Percentiles rank a stretch among this genome's conserved stretches.
Evolutionary conservation across 1,140 invertebrate species (phyloP).

Genomic region (Lamellibrachia luymesi): DNA sequence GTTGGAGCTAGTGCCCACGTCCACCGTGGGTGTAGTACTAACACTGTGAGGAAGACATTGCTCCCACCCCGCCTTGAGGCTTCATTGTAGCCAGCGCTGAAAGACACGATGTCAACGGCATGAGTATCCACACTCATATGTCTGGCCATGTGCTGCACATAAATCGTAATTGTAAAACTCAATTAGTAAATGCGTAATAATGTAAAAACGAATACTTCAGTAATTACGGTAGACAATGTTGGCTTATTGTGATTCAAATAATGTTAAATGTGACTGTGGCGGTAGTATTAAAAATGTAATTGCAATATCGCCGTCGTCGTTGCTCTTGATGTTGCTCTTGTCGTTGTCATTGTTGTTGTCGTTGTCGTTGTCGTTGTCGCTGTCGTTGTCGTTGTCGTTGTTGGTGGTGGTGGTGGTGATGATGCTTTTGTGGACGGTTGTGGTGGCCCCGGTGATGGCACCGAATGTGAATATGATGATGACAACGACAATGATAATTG

Average conservation of each 20-base stretch:
- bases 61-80: not conserved
- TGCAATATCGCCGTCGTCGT: too few relatives aligned
- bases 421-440: not conserved
- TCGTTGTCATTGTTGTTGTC: not conserved
- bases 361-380: not conserved
- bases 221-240: too few relatives aligned
- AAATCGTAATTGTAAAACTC: too few relatives aligned
- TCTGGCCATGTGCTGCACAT: not conserved
- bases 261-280: too few relatives aligned
- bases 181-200: too few relatives aligned
- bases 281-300: too few relatives aligned
- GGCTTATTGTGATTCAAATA: too few relatives aligned
- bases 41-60: not conserved
- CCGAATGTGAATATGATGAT: not conserved
- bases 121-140: too few relatives aligned
- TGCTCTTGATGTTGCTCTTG: not conserved
- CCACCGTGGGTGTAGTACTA: not conserved
- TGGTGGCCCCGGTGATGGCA: not conserved
- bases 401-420: not conserved
- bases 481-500: not conserved
- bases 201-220: too few relatives aligned
- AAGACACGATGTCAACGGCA: not conserved
- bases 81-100: not conserved
- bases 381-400: not conserved
- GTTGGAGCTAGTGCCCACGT: not conserved